Conservation (phyloP, 1,140 invertebrate species). For the Anastrepha obliqua region DNA sequence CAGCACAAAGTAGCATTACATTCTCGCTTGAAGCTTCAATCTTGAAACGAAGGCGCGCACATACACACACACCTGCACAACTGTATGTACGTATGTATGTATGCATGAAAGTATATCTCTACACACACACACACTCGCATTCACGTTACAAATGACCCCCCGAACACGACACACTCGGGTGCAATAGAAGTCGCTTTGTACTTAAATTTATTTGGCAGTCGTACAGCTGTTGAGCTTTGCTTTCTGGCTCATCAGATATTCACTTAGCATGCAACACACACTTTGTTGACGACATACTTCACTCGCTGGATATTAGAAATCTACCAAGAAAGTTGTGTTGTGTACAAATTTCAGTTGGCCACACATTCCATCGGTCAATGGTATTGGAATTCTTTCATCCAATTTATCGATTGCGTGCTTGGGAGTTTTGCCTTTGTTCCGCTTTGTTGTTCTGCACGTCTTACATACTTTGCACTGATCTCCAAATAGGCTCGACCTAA, state of each 20-base stretch:
- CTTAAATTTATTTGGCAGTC: background rate
- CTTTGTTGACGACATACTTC: background rate
- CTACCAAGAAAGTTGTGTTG: background rate
- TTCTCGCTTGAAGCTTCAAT: too few species aligned
- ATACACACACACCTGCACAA: too few species aligned
- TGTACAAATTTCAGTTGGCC: background rate
- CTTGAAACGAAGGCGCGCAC: too few species aligned
- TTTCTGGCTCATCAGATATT: conserved; percentile 2
- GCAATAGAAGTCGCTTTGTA: background rate
- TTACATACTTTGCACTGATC: background rate
- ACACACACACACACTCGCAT: background rate
- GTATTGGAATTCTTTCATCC: background rate
- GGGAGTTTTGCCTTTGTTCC: background rate
- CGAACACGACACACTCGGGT: background rate
- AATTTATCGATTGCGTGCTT: conserved; percentile 13
- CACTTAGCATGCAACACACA: background rate
- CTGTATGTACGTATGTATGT: too few species aligned
- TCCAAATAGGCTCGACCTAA: background rate
- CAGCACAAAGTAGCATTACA: too few species aligned
- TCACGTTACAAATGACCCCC: background rate
- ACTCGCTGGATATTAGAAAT: background rate
- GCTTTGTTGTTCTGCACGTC: too few species aligned
- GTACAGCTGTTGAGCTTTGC: background rate
- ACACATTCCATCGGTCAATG: background rate
- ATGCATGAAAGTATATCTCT: background rate